These are phyloP conservation scores for Aricia artaxerxes DNA, from an alignment of 2,888 invertebrate genomes.

Conservation along the genomic window DNA sequence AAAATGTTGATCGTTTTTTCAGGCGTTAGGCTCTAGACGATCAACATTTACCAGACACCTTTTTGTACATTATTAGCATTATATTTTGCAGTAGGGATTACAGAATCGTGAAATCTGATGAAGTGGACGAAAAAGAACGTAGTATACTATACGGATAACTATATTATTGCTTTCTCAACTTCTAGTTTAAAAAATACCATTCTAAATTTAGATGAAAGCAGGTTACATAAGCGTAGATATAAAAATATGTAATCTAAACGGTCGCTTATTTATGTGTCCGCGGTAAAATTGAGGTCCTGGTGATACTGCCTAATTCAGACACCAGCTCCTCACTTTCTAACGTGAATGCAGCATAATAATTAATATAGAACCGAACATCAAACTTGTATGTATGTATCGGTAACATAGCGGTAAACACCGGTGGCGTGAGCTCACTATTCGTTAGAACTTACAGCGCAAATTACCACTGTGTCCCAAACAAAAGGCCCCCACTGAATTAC, in stretches of 20 bases:
- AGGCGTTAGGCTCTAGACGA: conserved; percentile 38
- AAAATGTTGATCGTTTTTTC: conserved; percentile 45
- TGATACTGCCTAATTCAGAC: no score
- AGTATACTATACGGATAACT: no score
- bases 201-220: no score
- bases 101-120: background rate
- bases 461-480: conserved; percentile 15
- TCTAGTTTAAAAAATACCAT: no score
- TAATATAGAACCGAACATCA: background rate
- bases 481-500: conserved; percentile 16
- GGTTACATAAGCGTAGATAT: no score
- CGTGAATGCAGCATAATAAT: no score
- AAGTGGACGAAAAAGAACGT: no score
- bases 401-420: background rate
- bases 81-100: background rate
- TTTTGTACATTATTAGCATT: background rate
- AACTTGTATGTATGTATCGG: background rate
- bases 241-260: no score
- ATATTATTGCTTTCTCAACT: no score
- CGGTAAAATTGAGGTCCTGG: no score
- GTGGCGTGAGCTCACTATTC: background rate
- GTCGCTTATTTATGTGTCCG: no score
- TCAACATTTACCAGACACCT: conserved; percentile 10
- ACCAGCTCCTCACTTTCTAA: no score
- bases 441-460: conserved; percentile 19